These are phyloP conservation scores for Sminthurinus aureus DNA, from an alignment of 2,888 invertebrate genomes.

Conservation along the genomic window DNA sequence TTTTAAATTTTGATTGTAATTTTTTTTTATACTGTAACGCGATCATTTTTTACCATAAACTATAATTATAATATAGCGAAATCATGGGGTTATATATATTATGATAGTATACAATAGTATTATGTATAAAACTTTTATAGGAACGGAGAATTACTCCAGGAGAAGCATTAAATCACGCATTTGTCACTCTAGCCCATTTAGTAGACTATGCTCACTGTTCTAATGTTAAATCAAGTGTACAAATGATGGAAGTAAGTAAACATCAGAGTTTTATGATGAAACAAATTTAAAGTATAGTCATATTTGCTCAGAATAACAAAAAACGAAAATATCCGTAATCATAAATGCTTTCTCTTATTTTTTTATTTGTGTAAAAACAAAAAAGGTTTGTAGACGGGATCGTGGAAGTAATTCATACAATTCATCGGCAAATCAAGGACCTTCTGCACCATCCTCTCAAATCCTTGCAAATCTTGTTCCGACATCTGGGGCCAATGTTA, in stretches of 20 bases:
- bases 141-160: conserved; percentile 95
- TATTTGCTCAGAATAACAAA: neutral
- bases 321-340: neutral
- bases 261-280: neutral
- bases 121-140: conserved; percentile 64
- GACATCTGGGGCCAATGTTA: conserved; percentile 82
- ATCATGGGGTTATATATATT: too few relatives aligned
- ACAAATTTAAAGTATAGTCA: neutral
- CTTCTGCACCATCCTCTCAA: conserved; percentile 56
- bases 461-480: conserved; percentile 80
- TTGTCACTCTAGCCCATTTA: conserved; percentile 90
- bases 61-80: too few relatives aligned
- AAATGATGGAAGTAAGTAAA: conserved; percentile 86
- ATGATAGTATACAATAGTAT: too few relatives aligned
- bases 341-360: neutral
- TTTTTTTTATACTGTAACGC: neutral
- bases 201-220: conserved; percentile 97
- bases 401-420: conserved; percentile 35
- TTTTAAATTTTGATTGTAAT: neutral
- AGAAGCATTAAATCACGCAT: conserved; percentile 93
- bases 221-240: conserved; percentile 95
- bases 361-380: neutral
- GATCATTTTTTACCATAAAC: neutral
- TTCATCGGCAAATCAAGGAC: conserved; percentile 54
- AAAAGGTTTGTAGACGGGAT: conserved; percentile 44